These are phyloP conservation scores for Planococcus citri DNA, from an alignment of 1,140 invertebrate genomes.

Conservation along the genomic window DNA sequence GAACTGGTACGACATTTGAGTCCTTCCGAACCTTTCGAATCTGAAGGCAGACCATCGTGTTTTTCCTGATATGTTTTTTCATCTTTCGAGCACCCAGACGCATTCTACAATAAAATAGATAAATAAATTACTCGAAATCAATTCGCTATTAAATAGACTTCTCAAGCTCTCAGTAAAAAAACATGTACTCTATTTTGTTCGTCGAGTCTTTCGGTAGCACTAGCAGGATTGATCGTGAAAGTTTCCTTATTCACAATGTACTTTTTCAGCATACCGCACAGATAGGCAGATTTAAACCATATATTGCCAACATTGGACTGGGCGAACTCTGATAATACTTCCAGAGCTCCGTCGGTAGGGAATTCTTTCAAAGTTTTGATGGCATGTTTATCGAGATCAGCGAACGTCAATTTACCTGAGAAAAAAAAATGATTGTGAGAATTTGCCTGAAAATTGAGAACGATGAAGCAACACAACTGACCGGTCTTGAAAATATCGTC, in stretches of 20 bases:
- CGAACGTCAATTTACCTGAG: slow-evolving; percentile 74
- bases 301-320: slow-evolving; percentile 96
- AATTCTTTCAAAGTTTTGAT: slow-evolving; percentile 95
- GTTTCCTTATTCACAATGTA: slow-evolving; percentile 85
- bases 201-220: slow-evolving; percentile 55
- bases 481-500: slow-evolving; percentile 95
- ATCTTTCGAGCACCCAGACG: slow-evolving; percentile 92
- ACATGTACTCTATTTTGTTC: slow-evolving; percentile 89
- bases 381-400: slow-evolving; percentile 88
- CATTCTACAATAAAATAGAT: slow-evolving; percentile 58
- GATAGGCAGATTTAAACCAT: slow-evolving; percentile 93
- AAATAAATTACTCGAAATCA: slow-evolving; percentile 18
- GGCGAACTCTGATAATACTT: slow-evolving; percentile 87
- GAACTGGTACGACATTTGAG: too few relatives aligned
- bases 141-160: too few relatives aligned
- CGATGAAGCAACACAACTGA: slow-evolving; percentile 28
- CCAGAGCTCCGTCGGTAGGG: slow-evolving; percentile 84
- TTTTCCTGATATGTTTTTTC: slow-evolving; percentile 98
- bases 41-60: slow-evolving; percentile 92
- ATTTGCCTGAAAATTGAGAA: not conserved
- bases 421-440: not conserved
- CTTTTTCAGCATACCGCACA: slow-evolving; percentile 97
- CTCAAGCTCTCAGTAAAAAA: not conserved
- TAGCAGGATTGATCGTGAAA: slow-evolving; percentile 44
- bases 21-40: slow-evolving; percentile 78